A percentile compares a stretch with the other conserved stretches of the same genome.
Evolutionary conservation across 2,113 vertebrate genomes (phyloP).

Genomic region (Shinisaurus crocodilurus): DNA sequence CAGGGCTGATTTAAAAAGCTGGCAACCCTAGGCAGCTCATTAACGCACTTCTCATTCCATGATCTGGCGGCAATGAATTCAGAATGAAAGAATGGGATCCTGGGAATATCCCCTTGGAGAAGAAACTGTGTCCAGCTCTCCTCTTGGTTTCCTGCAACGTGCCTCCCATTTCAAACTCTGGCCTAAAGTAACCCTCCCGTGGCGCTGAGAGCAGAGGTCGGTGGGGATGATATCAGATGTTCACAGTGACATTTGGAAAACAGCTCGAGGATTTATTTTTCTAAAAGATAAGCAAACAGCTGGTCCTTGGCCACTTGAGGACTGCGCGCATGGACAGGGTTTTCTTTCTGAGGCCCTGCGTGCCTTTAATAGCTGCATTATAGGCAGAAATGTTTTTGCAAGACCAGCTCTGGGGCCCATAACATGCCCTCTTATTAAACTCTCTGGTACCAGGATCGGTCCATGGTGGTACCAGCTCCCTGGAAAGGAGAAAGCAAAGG

Average conservation of each 20-base stretch:
- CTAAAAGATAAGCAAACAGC: background rate
- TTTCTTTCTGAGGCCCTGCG: background rate
- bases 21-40: background rate
- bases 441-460: background rate
- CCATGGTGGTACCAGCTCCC: background rate
- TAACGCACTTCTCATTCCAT: background rate
- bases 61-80: background rate
- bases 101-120: background rate
- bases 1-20: background rate
- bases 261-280: background rate
- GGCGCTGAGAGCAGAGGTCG: background rate
- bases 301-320: background rate
- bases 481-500: background rate
- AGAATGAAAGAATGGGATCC: background rate
- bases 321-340: background rate
- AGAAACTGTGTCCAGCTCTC: background rate
- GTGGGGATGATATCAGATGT: background rate
- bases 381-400: background rate
- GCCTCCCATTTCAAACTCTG: background rate
- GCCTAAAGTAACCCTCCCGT: slow-evolving; percentile 19
- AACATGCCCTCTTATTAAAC: background rate
- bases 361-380: background rate
- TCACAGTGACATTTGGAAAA: background rate
- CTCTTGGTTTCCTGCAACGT: background rate
- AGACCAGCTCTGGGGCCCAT: too few species aligned